Evolutionary conservation across 2,113 vertebrate genomes (phyloP).

Genomic region (Sprattus sprattus): DNA sequence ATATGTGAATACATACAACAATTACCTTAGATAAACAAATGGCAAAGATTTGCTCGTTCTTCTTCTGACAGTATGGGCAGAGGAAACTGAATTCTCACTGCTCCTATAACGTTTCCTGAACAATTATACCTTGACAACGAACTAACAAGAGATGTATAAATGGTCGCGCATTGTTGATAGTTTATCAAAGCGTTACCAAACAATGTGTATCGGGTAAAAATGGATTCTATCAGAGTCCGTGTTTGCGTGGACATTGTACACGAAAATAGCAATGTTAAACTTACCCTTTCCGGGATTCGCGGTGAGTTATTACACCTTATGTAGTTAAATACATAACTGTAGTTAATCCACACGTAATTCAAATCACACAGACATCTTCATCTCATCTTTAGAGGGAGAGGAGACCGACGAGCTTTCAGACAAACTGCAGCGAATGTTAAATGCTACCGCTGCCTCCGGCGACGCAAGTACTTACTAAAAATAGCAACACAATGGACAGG

Average conservation of each 20-base stretch:
- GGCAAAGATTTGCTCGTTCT: neutral
- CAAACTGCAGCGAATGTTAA: slow-evolving; percentile 32
- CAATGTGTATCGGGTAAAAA: slow-evolving; percentile 3
- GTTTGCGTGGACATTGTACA: neutral
- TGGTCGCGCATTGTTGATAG: slow-evolving; percentile 5
- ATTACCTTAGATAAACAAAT: neutral
- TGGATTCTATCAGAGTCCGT: slow-evolving; percentile 4
- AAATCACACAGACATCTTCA: slow-evolving; percentile 14
- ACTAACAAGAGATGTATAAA: neutral
- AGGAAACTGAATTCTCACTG: neutral
- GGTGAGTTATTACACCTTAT: slow-evolving; percentile 9
- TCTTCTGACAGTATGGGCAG: neutral
- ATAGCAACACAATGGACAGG: slow-evolving; percentile 42
- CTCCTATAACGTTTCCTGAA: neutral
- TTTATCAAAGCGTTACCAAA: slow-evolving; percentile 7
- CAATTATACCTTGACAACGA: neutral
- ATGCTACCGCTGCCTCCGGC: slow-evolving; percentile 36
- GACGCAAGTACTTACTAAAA: slow-evolving; percentile 36
- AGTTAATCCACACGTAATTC: neutral
- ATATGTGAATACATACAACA: neutral
- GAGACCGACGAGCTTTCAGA: slow-evolving; percentile 1
- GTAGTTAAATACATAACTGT: neutral
- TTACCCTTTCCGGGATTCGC: slow-evolving; percentile 13
- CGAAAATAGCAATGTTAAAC: slow-evolving; percentile 1
- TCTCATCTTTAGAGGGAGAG: neutral